Conservation (phyloP, 2,113 vertebrate species). For the Haemorhous mexicanus region DNA sequence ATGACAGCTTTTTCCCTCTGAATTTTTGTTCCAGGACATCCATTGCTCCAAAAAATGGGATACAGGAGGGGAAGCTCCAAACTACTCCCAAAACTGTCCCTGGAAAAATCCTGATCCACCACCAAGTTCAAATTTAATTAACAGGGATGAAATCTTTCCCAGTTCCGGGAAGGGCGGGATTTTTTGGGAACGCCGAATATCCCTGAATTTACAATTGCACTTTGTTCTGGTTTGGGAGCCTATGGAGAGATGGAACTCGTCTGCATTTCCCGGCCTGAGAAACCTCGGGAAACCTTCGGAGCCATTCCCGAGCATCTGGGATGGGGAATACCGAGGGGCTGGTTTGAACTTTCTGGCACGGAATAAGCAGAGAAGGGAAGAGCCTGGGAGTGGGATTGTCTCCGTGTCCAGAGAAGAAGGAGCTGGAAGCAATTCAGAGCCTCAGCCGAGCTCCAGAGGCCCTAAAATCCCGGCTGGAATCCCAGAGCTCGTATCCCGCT, state of each 20-base stretch:
- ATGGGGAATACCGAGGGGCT: not conserved
- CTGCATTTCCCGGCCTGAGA: not conserved
- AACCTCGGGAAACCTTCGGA: not conserved
- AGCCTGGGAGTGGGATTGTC: not conserved
- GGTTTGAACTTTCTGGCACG: not conserved
- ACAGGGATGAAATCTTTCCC: not conserved
- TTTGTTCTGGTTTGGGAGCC: not conserved
- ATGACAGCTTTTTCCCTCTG: not conserved
- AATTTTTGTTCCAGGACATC: not conserved
- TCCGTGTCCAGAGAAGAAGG: not conserved
- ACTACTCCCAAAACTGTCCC: too few species aligned
- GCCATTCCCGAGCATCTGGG: not conserved
- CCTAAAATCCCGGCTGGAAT: conserved; percentile 12
- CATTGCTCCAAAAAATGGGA: accelerated
- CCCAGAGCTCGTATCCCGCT: conserved; percentile 23
- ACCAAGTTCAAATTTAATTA: not conserved
- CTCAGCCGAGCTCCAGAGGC: not conserved
- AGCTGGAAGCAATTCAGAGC: conserved; percentile 53
- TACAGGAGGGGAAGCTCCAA: not conserved
- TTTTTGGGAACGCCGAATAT: not conserved
- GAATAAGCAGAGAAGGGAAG: not conserved
- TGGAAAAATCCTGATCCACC: not conserved
- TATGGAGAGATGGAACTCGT: not conserved
- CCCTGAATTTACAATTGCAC: not conserved
- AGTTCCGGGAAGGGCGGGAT: not conserved